A percentile compares a stretch with the other conserved stretches of the same genome.
Conservation (phyloP, 2,888 invertebrate species). For the Alloplasta piceator region DNA sequence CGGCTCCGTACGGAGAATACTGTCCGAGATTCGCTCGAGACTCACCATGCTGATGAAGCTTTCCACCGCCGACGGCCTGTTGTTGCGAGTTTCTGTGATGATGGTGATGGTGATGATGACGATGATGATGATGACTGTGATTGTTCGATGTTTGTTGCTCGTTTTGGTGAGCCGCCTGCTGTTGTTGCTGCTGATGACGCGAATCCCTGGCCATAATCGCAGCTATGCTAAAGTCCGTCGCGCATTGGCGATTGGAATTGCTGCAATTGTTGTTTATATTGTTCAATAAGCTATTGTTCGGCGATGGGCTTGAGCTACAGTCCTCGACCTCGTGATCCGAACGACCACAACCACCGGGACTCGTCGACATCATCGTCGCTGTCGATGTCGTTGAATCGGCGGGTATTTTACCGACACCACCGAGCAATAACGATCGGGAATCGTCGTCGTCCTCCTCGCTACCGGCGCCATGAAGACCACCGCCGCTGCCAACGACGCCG, state of each 20-base stretch:
- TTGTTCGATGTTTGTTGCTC: conserved; percentile 84
- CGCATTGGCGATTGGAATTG: conserved; percentile 88
- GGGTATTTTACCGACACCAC: conserved; percentile 83
- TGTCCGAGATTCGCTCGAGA: conserved; percentile 36
- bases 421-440: conserved; percentile 76
- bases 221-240: conserved; percentile 98
- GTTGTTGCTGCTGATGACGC: conserved; percentile 86
- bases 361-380: conserved; percentile 74
- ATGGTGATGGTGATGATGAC: conserved; percentile 84
- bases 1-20: neutral
- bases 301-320: conserved; percentile 86
- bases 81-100: conserved; percentile 77
- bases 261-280: conserved; percentile 78
- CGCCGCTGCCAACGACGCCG: conserved; percentile 77
- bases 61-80: conserved; percentile 80
- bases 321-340: conserved; percentile 83
- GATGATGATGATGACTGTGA: conserved; percentile 82
- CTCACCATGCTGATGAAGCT: conserved; percentile 80
- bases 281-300: conserved; percentile 79
- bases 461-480: conserved; percentile 79
- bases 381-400: conserved; percentile 81
- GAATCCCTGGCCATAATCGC: conserved; percentile 94
- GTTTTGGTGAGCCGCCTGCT: conserved; percentile 84
- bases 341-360: conserved; percentile 83
- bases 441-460: conserved; percentile 88